Base-by-base conservation (phyloP, 2,888 invertebrate genomes). In the Xanthorhoe spadicearia region DNA sequence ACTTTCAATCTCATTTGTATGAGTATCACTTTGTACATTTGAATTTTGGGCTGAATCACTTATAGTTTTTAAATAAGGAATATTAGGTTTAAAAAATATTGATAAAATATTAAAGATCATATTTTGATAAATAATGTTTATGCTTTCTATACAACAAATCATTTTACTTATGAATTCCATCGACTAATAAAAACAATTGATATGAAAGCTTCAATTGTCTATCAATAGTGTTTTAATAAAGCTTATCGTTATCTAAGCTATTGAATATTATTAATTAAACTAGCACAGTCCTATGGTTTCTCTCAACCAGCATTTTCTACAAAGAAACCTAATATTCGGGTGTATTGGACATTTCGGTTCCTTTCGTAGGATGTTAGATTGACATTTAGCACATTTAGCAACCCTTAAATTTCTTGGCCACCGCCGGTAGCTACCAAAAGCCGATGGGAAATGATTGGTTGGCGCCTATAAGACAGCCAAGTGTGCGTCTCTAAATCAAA, bases 11-110 rank as follows among this genome's bases (percentile, higher is more conserved):
- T 56, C 53, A 18, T 57, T 53, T 58, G 46, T 7, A 35, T 46
- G n/a, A 38, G 10, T 28, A 35, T 66, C 59, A 18, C 72, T 75
- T 71, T 78, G 72, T 4, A 77, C 73, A 61, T 68, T 66, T 55
- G 68, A 7, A 61, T 66, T 69, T 4, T 54, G 61, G 50, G 70
- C 74, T 81, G 81, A 80, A 63, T 73, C 64, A 71, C 78, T 77
- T 9, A 83, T 68, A n/a, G 81, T 82, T 23, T 81, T 77, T 10
- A 70, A 66, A 48, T 80, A 73, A 5, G 80, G 77, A 46, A 67
- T 62, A 68, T 70, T 69, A 23, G 73, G 66, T 66, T 65, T 72
- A 17, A 64, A 60, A 66, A 76, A 75, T 38, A 72, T 23, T 0
- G 50, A 18, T 48, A 66, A 15, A 43, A 54, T 3, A 2, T 52